These are phyloP conservation scores for Pyrrhosoma nymphula DNA, from an alignment of 2,888 invertebrate species.

Conservation along the genomic window DNA sequence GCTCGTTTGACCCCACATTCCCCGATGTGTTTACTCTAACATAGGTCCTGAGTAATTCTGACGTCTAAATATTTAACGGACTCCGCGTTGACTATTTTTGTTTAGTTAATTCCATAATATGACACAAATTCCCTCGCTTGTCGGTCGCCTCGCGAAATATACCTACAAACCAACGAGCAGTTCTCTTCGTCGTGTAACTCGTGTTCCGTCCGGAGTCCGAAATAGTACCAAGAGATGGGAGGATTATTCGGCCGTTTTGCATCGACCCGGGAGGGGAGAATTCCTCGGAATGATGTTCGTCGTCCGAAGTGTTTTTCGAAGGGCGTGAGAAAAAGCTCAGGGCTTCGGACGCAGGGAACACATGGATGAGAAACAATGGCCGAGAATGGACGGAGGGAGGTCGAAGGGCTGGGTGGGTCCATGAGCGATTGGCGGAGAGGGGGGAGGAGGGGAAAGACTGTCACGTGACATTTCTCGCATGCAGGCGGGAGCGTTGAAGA, in stretches of 20 bases:
- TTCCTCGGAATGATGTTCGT: background rate
- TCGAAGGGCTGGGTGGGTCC: background rate
- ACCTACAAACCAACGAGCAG: too few relatives aligned
- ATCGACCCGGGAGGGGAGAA: background rate
- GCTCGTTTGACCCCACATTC: too few relatives aligned
- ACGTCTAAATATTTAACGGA: too few relatives aligned
- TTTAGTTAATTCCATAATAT: too few relatives aligned
- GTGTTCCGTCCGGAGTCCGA: background rate
- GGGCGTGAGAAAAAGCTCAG: background rate
- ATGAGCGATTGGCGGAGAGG: background rate
- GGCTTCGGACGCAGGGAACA: background rate
- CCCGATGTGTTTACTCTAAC: too few relatives aligned
- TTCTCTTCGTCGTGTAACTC: background rate
- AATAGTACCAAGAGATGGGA: background rate
- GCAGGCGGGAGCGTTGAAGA: background rate
- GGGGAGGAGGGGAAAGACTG: too few relatives aligned
- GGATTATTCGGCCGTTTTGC: background rate
- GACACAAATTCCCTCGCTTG: too few relatives aligned
- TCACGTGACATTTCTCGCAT: background rate
- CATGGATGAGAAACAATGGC: background rate
- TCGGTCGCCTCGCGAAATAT: too few relatives aligned
- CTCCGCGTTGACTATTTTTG: too few relatives aligned
- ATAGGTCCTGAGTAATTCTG: too few relatives aligned
- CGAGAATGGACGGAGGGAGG: background rate
- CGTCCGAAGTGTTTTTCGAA: background rate